These are phyloP conservation scores for Meriones psammophilus DNA, from an alignment of 2,797 vertebrate genomes.

Conservation along the genomic window DNA sequence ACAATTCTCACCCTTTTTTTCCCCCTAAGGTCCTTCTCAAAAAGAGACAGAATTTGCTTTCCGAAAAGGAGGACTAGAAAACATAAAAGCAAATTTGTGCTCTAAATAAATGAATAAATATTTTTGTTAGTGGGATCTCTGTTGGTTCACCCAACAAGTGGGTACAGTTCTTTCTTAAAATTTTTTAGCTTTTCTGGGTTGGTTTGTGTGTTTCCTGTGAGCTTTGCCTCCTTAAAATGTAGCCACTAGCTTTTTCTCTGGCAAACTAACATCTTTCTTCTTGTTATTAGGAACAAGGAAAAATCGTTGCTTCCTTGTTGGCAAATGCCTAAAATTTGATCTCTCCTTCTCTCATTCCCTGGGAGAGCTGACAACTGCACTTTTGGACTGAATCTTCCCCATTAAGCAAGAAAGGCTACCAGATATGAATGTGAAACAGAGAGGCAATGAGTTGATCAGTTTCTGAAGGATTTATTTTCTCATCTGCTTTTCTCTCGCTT, in stretches of 20 bases:
- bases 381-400: neutral
- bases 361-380: neutral
- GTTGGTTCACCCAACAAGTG: constrained; percentile 10
- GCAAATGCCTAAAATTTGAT: neutral
- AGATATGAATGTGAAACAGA: constrained; percentile 29
- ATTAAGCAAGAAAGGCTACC: neutral
- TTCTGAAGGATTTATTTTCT: neutral
- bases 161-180: neutral
- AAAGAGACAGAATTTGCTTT: neutral
- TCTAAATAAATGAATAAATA: neutral
- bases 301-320: neutral
- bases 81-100: neutral
- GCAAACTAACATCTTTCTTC: neutral
- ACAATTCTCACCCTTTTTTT: neutral
- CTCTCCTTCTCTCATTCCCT: constrained; percentile 5
- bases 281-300: neutral
- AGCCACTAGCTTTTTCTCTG: neutral
- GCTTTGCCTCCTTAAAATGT: neutral
- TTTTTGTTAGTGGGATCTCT: constrained; percentile 34
- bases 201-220: neutral
- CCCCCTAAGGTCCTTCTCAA: neutral
- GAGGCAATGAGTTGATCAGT: neutral
- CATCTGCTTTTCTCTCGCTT: constrained; percentile 16
- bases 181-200: constrained; percentile 21
- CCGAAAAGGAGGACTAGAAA: neutral